Evolutionary conservation across 37 sponge, comb jelly and placozoan species (phyloP).

Genomic region (Tethya wilhelma): DNA sequence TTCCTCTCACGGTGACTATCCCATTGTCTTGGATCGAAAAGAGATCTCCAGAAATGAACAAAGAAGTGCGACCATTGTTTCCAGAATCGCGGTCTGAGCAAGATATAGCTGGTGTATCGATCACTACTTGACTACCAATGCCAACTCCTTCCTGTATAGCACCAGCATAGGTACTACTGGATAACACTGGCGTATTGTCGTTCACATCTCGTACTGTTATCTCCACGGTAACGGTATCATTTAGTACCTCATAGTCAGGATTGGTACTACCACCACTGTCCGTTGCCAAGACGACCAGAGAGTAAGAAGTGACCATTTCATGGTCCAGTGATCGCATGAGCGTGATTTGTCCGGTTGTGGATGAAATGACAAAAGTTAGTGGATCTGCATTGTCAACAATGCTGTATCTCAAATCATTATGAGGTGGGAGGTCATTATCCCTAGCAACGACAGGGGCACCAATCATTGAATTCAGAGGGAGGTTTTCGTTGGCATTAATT

Average conservation of each 20-base stretch:
- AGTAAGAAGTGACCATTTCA: constrained; percentile 25
- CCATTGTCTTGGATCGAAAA: constrained; percentile 35
- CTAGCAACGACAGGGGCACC: constrained; percentile 25
- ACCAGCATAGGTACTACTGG: constrained; percentile 16
- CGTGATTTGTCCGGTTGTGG: constrained; percentile 40
- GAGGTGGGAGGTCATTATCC: constrained; percentile 63
- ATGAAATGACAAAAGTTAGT: constrained; percentile 26
- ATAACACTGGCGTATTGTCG: constrained; percentile 50
- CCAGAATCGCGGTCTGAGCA: constrained; percentile 70
- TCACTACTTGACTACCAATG: constrained; percentile 9
- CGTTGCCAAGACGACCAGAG: constrained; percentile 23
- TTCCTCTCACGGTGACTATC: not conserved
- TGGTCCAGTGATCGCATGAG: constrained; percentile 54
- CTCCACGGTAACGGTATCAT: constrained; percentile 20
- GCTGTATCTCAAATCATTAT: constrained; percentile 37
- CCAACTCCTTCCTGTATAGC: constrained; percentile 22
- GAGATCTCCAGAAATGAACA: constrained; percentile 18
- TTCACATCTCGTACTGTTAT: constrained; percentile 42
- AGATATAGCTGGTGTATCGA: not conserved
- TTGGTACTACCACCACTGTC: constrained; percentile 41
- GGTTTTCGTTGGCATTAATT: constrained; percentile 13
- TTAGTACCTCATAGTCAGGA: constrained; percentile 32
- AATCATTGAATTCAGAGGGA: not conserved
- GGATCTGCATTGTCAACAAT: constrained; percentile 29
- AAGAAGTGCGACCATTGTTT: constrained; percentile 26